Evolutionary conservation across 2,888 invertebrate species (phyloP), one percentile per base, ranked within the genome.

Genomic region (Chironomus tentans): DNA sequence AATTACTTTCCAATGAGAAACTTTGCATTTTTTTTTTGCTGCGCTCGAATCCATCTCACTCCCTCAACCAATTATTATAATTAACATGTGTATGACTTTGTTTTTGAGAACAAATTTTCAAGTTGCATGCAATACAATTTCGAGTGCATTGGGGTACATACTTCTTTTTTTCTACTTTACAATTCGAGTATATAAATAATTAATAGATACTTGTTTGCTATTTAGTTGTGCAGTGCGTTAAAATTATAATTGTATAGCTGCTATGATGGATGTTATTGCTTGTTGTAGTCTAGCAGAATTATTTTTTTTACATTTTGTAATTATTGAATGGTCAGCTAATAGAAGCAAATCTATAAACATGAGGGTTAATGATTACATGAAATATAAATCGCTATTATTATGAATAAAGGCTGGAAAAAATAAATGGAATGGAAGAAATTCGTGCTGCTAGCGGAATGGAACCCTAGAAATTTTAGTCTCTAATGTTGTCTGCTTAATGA

Each of bases 1-100:
- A 65, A 65, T 65, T 18, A 22, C 21, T 24, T 24, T 65, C 65
- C 22, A 21, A 72, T 50, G 50, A 50, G 50, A 46, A 50, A 50
- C 70, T 48, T 56, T 70, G 21, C 24, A 18, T 18, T 22, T 4
- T 24, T 24, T 28, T 38, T 38, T 38, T 38, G 38, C 38, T 7
- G 38, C 10, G 38, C 38, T 10, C 10, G 38, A 38, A 28, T 38
- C 28, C 61, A 15, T 18, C 15, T 28, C 24, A n/a, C 50, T 72
- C 28, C 50, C 61, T 65, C 65, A 24, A 4, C 65, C 65, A 72
- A 72, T 72, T 72, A 72, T 72, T 62, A 50, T 72, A 72, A 72
- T 72, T 72, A 65, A 72, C 62, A 13, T 62, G 50, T 48, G 71
- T 71, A 56, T 65, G 65, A 65, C 65, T 65, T 65, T 24, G 72